A percentile compares a stretch with the other conserved stretches of the same genome.
These are phyloP conservation scores for Brachyrhaphis roseni DNA, from an alignment of 2,797 vertebrate genomes.

Conservation along the genomic window DNA sequence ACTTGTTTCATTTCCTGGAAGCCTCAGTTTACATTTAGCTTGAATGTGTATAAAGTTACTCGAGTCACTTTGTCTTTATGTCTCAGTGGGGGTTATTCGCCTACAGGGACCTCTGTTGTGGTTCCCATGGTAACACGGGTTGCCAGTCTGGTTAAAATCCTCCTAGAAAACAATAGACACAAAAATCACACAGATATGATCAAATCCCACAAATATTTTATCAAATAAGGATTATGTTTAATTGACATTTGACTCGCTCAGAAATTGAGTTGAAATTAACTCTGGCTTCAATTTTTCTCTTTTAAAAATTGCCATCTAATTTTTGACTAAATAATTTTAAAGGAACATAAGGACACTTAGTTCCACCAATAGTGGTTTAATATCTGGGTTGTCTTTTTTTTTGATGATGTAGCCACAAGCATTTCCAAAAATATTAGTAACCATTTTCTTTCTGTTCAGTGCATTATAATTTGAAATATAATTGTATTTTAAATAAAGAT, in stretches of 20 bases:
- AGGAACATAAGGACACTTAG: too few species aligned
- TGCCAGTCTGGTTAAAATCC: background rate
- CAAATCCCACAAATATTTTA: background rate
- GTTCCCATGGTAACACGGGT: constrained; percentile 11
- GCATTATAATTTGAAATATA: background rate
- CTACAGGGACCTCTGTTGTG: constrained; percentile 7
- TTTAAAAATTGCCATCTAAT: background rate
- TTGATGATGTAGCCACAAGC: background rate
- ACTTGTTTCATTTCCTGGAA: background rate
- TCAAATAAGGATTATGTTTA: background rate
- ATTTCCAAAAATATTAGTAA: background rate
- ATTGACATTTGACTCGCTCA: background rate
- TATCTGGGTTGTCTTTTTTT: too few species aligned
- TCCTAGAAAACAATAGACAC: background rate
- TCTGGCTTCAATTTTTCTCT: background rate
- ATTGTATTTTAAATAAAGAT: background rate
- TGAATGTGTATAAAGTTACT: background rate
- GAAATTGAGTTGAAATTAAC: background rate
- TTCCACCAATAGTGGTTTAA: too few species aligned
- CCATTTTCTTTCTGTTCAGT: background rate
- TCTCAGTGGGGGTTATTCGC: background rate
- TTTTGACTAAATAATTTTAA: too few species aligned
- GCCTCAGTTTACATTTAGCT: background rate
- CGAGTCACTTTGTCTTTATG: background rate
- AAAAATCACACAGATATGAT: background rate